Percentiles rank a stretch among this genome's conserved stretches.
phyloP scores from a whole-genome alignment of 2,113 vertebrate species.

The Mormyrus iriodes region DNA sequence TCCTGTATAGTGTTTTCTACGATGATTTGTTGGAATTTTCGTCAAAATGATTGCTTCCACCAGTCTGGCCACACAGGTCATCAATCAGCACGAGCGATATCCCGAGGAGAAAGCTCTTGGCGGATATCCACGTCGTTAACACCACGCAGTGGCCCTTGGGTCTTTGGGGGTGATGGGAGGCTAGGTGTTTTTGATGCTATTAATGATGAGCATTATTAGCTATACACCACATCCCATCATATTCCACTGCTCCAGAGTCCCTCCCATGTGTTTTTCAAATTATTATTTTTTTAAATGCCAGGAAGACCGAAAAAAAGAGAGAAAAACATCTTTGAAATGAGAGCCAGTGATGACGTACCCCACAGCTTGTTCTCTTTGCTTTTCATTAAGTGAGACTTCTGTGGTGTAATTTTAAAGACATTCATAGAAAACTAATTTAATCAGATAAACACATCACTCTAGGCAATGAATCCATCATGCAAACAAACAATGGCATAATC shows the following conservation, averaged over 20 bases:
- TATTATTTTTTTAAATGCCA: too few relatives aligned
- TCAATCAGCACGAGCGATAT: slow-evolving; percentile 32
- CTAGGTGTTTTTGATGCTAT: not conserved
- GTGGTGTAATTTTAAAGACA: slow-evolving; percentile 29
- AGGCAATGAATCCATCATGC: slow-evolving; percentile 20
- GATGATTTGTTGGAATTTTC: slow-evolving; percentile 29
- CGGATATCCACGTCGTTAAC: slow-evolving; percentile 35
- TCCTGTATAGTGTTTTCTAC: slow-evolving; percentile 5
- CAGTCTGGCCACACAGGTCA: slow-evolving; percentile 25
- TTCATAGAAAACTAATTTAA: slow-evolving; percentile 33
- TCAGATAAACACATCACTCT: slow-evolving; percentile 39
- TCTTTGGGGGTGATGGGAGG: not conserved
- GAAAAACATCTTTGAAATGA: slow-evolving; percentile 21
- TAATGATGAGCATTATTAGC: not conserved
- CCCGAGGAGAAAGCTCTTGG: slow-evolving; percentile 21
- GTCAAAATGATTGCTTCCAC: slow-evolving; percentile 36
- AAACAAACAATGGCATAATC: slow-evolving; percentile 33
- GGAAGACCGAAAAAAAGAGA: slow-evolving; percentile 16
- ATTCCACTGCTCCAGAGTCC: not conserved
- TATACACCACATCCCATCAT: not conserved
- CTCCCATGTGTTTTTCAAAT: not conserved
- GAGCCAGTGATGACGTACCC: slow-evolving; percentile 24
- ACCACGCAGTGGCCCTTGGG: not conserved
- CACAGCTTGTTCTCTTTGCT: slow-evolving; percentile 28
- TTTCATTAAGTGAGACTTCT: slow-evolving; percentile 39